A percentile compares a stretch with the other conserved stretches of the same genome.
These are phyloP conservation scores for Phymanthus crucifer DNA, from an alignment of 92 coral and sea anemone species.

Conservation along the genomic window DNA sequence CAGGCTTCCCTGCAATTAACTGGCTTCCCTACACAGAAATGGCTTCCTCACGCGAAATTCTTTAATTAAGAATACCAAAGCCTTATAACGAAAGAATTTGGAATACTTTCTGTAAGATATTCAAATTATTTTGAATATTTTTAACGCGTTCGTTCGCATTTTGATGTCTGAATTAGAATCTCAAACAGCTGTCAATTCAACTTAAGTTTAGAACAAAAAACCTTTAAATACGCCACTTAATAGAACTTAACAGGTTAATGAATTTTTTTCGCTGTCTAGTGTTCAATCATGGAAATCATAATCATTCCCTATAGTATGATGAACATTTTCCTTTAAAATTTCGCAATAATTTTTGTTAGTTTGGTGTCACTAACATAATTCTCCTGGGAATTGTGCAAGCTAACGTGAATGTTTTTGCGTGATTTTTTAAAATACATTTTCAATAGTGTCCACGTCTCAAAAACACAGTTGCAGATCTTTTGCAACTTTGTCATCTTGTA, in stretches of 20 bases:
- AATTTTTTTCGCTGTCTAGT: neutral
- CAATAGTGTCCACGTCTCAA: neutral
- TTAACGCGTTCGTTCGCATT: neutral
- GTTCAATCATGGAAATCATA: neutral
- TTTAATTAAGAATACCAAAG: neutral
- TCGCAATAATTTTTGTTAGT: neutral
- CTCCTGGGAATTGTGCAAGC: neutral
- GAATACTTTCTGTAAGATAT: neutral
- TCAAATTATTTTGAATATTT: neutral
- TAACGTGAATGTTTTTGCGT: neutral
- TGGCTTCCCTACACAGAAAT: conserved; percentile 8
- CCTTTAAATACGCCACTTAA: neutral
- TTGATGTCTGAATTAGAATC: neutral
- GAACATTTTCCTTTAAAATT: neutral
- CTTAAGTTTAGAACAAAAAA: conserved; percentile 1
- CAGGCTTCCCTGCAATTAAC: conserved; percentile 16
- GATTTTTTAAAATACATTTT: neutral
- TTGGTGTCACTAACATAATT: neutral
- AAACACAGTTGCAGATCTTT: neutral
- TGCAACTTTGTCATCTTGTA: neutral
- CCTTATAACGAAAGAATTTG: neutral
- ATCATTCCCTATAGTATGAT: neutral
- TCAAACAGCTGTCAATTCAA: conserved; percentile 3
- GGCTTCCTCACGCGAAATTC: neutral
- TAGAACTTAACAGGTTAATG: conserved; percentile 4